phyloP scores from a whole-genome alignment of 2,888 invertebrate genomes.

The Prenolepis imparis region DNA sequence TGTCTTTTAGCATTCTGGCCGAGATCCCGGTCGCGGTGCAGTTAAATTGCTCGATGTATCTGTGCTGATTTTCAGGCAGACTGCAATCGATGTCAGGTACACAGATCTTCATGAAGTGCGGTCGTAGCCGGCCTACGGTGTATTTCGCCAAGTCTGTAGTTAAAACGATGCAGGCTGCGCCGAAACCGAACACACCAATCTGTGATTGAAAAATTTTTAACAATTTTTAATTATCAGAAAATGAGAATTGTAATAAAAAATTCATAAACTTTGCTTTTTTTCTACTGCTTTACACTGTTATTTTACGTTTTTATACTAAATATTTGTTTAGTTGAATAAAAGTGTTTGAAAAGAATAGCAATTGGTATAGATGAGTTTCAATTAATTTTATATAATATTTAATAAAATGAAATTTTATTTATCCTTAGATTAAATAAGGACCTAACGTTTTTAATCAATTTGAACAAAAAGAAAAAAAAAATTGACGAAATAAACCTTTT shows the following conservation, averaged over 20 bases:
- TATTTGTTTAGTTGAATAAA: neutral
- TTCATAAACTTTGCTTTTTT: neutral
- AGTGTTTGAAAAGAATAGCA: neutral
- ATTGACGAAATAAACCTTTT: slow-evolving; percentile 81
- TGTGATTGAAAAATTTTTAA: slow-evolving; percentile 80
- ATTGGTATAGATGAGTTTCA: neutral
- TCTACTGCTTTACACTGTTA: neutral
- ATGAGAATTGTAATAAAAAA: neutral
- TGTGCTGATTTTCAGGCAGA: slow-evolving; percentile 88
- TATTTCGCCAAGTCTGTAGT: slow-evolving; percentile 98
- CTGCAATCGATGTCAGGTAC: slow-evolving; percentile 91
- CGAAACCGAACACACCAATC: slow-evolving; percentile 95
- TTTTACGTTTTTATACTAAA: neutral
- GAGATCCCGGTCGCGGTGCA: slow-evolving; percentile 87
- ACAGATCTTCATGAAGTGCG: slow-evolving; percentile 97
- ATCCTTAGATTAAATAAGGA: neutral
- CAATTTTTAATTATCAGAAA: neutral
- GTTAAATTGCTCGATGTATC: slow-evolving; percentile 91
- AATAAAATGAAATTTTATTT: neutral
- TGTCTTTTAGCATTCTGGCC: slow-evolving; percentile 89
- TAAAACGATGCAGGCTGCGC: slow-evolving; percentile 93
- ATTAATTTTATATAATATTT: neutral
- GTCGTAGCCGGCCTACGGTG: slow-evolving; percentile 95
- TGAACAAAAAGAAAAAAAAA: too few relatives aligned
- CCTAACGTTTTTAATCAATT: neutral